Percentiles rank a stretch among this genome's conserved stretches.
phyloP scores from a whole-genome alignment of 2,113 vertebrate genomes.

The Nibea coibor region DNA sequence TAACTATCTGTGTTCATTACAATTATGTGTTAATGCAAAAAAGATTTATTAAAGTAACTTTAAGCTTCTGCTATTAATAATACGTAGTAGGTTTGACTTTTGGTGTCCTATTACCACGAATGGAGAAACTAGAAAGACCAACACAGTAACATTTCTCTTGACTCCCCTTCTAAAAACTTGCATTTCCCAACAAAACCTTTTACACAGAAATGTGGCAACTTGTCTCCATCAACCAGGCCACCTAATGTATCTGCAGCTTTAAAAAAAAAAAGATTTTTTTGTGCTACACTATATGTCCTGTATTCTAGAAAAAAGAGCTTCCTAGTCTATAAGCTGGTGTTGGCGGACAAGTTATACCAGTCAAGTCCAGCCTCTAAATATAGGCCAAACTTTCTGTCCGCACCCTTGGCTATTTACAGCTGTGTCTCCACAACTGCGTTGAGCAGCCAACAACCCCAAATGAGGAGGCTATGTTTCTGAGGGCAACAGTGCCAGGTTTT shows the following conservation, averaged over 20 bases:
- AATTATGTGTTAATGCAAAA: neutral
- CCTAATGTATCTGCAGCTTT: neutral
- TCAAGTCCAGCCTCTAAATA: conserved; percentile 72
- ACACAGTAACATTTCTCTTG: neutral
- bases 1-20: neutral
- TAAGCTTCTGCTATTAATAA: neutral
- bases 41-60: neutral
- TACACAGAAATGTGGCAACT: conserved; percentile 5
- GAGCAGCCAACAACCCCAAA: conserved; percentile 57
- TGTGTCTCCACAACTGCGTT: conserved; percentile 55
- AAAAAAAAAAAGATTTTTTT: neutral
- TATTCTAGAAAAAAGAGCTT: conserved; percentile 1
- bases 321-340: conserved; percentile 43
- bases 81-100: neutral
- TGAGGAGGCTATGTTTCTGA: conserved; percentile 46
- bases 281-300: neutral
- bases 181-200: conserved; percentile 36
- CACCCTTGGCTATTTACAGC: conserved; percentile 80
- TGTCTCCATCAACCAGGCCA: neutral
- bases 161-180: conserved; percentile 1
- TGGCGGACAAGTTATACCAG: conserved; percentile 51
- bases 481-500: conserved; percentile 25
- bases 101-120: neutral
- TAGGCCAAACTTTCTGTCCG: conserved; percentile 72
- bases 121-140: neutral